Base-by-base conservation (phyloP, 2,888 invertebrate species). In the Biston betularia region DNA sequence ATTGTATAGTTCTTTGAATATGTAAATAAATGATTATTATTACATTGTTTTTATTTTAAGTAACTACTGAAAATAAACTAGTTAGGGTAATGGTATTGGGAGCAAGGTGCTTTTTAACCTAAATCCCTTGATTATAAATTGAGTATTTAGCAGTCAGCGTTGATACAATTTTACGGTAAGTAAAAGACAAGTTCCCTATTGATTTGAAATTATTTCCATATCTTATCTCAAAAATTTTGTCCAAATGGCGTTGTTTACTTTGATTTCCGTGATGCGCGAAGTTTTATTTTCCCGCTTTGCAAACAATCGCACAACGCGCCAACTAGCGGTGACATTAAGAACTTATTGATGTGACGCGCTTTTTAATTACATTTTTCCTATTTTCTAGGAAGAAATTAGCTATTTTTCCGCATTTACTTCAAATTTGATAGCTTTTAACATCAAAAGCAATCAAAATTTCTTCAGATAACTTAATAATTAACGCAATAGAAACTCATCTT, bases 11-110 rank as follows among this genome's bases (percentile, higher is more conserved):
- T 85, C 38, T 38, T 38, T 70, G 77, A 82, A 80, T 80, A 72
- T 87, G 87, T 87, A 87, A 87, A 87, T 87, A 87, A 87, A 87
- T 73, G 75, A 79, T 81, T 76, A 81, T 82, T 84, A 80, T 72
- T 77, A 79, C 57, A 78, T 76, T 69, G 45, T 50, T 53, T 72
- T 69, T 72, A 65, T 62, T 66, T 14, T 33, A 44, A 54, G 76
- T 80, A 79, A 73, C 75, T 77, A 72, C 54, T 14, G 4, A 14
- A 10, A 14, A 11, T n/a, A 35, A 38, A 38, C 4, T 11, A 38
- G 2, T 14, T 3, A 38, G 14, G 15, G 0, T 14, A 6, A 14
- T 46, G 8, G 8, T 9, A 14, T 6, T 10, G 9, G 24, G 24
- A 24, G 24, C 24, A 2, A 24, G 24, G 24, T 24, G 24, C 3